Conservation (phyloP, 2,797 vertebrate genomes). For the Tympanoctomys barrerae region DNA sequence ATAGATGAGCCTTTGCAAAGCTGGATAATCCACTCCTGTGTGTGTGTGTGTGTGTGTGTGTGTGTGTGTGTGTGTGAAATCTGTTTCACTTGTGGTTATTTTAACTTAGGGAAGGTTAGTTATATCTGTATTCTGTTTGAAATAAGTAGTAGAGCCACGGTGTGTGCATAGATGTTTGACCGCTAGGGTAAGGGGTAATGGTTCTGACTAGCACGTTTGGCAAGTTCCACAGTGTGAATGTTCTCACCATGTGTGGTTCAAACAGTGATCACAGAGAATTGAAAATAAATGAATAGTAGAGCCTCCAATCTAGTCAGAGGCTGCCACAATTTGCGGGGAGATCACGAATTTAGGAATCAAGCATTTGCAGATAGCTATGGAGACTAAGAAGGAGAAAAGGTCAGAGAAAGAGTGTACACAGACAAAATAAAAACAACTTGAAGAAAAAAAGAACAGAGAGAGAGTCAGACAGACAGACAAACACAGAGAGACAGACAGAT, state of each 20-base stretch:
- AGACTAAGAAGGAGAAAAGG: background rate
- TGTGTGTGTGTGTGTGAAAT: background rate
- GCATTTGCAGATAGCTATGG: background rate
- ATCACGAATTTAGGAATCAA: background rate
- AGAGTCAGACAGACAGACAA: background rate
- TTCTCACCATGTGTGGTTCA: background rate
- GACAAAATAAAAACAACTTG: background rate
- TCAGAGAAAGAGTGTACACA: background rate
- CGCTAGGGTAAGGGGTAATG: background rate
- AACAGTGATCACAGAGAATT: background rate
- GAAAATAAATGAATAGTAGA: background rate
- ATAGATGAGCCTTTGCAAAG: background rate
- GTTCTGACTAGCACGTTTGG: background rate
- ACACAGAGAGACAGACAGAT: background rate
- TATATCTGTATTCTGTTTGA: background rate
- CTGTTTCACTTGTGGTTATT: background rate
- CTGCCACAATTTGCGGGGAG: background rate
- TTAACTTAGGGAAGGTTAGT: slow-evolving; percentile 10
- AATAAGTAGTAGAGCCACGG: background rate
- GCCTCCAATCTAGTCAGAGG: background rate
- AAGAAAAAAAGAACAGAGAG: background rate
- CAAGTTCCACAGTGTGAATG: background rate
- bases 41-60: background rate
- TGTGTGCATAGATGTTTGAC: background rate
- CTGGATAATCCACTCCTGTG: background rate